A percentile compares a stretch with the other conserved stretches of the same genome.
Evolutionary conservation across 2,888 invertebrate species (phyloP).

Genomic region (Reticulitermes lucifugus): DNA sequence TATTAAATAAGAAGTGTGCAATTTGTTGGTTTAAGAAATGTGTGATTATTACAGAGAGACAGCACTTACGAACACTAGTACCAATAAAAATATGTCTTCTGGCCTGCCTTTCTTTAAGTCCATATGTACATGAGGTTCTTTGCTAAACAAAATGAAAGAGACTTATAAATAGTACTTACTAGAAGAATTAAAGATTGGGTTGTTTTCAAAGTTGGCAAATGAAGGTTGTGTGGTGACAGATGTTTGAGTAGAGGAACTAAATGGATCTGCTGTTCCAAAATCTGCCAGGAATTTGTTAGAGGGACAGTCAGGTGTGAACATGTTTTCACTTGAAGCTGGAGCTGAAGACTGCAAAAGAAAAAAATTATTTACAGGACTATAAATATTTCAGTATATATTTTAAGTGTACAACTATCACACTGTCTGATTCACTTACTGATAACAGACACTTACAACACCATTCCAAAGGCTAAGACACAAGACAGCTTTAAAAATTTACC

Average conservation of each 20-base stretch:
- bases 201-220: constrained; percentile 81
- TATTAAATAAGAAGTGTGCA: no score
- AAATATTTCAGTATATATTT: not conserved
- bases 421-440: not conserved
- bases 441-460: not conserved
- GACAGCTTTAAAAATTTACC: no score
- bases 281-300: constrained; percentile 60
- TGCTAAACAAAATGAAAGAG: no score
- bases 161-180: constrained; percentile 51
- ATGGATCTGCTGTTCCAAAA: constrained; percentile 62
- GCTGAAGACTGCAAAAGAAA: constrained; percentile 37
- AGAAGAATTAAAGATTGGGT: constrained; percentile 72
- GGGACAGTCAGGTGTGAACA: constrained; percentile 58
- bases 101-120: no score
- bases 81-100: no score
- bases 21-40: no score
- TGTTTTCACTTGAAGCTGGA: constrained; percentile 53
- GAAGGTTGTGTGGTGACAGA: constrained; percentile 60
- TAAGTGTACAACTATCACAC: not conserved
- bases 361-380: not conserved
- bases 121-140: no score
- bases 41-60: no score
- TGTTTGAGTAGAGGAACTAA: constrained; percentile 54
- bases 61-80: no score
- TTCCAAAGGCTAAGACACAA: no score